Base-by-base conservation (phyloP, 2,888 invertebrate genomes). In the Corbicula japonica region DNA sequence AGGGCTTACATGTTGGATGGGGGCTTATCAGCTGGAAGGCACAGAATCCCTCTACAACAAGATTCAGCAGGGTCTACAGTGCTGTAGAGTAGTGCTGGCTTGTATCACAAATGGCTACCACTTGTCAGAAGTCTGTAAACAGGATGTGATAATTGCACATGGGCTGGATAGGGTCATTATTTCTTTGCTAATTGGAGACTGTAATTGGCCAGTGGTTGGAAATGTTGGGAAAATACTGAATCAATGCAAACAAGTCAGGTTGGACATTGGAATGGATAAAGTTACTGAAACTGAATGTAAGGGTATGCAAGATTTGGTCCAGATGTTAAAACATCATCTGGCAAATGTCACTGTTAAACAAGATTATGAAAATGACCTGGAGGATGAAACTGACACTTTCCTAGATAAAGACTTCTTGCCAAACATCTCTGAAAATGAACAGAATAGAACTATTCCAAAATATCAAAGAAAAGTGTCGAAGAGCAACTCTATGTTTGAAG, bases 11-110 rank as follows among this genome's bases (percentile, higher is more conserved):
- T 91, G 91, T 73, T 92, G 92, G 92, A 81, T 92, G 83, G 92
- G 92, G 68, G 91, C 91, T 26, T 83, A 87, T 58, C 92, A 91
- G 76, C 91, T 92, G 91, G 90, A 89, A 10, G 92, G 92, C 1
- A 92, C 92, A 41, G 92, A 92, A 75, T 91, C 91, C 0, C 83
- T 92, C 23, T 92, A 88, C 75, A 90, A 91, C 77, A 91, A 91
- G 72, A 92, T 92, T 23, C 90, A 91, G 74, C 70, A 80, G 26
- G 91, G 92, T 1, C 65, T 89, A 15, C 80, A 89, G 26, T 80
- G 84, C 50, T 86, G 88, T 50, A 72, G 83, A 34, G 88, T 90
- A 18, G 77, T 91, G 0, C n/a, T 91, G 5, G 80, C 80, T n/a
- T 83, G 83, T 63, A 34, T 80, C 10, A 79, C 76, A 0, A 73